These are phyloP conservation scores for Poicephalus gulielmi DNA, from an alignment of 2,113 vertebrate species.

Conservation along the genomic window DNA sequence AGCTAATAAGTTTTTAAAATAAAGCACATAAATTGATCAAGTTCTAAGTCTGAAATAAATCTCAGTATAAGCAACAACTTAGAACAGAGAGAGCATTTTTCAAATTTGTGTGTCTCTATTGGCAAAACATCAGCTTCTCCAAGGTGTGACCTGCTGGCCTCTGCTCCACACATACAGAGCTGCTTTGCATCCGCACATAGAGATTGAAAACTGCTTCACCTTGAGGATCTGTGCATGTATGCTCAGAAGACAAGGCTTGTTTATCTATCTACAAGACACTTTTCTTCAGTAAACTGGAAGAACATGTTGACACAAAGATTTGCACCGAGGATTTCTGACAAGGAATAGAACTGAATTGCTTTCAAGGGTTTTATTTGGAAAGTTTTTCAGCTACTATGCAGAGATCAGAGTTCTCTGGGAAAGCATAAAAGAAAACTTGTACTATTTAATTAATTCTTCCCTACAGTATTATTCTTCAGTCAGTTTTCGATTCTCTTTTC, in stretches of 20 bases:
- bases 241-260: not conserved
- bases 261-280: not conserved
- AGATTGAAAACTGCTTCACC: not conserved
- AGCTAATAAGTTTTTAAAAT: not conserved
- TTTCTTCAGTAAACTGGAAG: not conserved
- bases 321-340: not conserved
- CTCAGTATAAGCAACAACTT: not conserved
- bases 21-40: not conserved
- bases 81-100: not conserved
- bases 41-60: not conserved
- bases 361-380: not conserved
- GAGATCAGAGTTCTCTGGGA: not conserved
- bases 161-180: not conserved
- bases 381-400: not conserved
- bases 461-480: not conserved
- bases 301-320: not conserved
- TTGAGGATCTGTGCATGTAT: not conserved
- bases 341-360: not conserved
- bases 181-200: fast-evolving
- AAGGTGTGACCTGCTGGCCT: not conserved
- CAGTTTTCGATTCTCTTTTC: not conserved
- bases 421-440: not conserved
- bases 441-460: not conserved
- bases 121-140: not conserved
- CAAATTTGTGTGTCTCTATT: not conserved